A percentile compares a stretch with the other conserved stretches of the same genome.
Evolutionary conservation across 2,888 invertebrate species (phyloP).

Genomic region (Rosalia funebris): DNA sequence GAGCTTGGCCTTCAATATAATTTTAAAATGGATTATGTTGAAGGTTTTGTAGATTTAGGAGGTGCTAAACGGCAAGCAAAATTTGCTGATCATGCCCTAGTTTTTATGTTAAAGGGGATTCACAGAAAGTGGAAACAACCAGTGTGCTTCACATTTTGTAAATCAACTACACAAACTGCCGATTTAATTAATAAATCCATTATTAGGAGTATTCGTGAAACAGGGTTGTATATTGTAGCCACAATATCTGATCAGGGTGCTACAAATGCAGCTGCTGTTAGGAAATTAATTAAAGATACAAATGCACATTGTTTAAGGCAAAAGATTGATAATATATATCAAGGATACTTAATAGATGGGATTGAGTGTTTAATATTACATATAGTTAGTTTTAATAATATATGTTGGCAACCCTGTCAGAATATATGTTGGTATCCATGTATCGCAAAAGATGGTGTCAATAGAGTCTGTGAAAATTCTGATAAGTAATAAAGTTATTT

Average conservation of each 20-base stretch:
- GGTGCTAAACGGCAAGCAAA: constrained; percentile 8
- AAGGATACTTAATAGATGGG: constrained; percentile 17
- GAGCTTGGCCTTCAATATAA: constrained; percentile 41
- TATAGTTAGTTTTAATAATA: too few species aligned
- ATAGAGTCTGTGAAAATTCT: too few species aligned
- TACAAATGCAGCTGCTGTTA: constrained; percentile 45
- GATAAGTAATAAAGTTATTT: too few species aligned
- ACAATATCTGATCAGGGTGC: constrained; percentile 51
- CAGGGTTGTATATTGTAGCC: constrained; percentile 46
- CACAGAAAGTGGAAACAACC: constrained; percentile 47
- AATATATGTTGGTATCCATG: too few species aligned
- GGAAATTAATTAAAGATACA: constrained; percentile 34
- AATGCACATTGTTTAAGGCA: constrained; percentile 24
- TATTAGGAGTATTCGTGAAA: constrained; percentile 35
- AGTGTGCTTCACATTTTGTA: constrained; percentile 40
- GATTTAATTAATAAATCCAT: constrained; percentile 34
- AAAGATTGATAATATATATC: constrained; percentile 27
- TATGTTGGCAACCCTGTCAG: too few species aligned
- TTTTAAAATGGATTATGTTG: constrained; percentile 29
- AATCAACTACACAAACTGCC: constrained; percentile 31
- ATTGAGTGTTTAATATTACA: too few species aligned
- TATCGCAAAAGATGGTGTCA: too few species aligned
- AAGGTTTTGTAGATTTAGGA: constrained; percentile 40
- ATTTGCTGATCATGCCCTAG: constrained; percentile 48
- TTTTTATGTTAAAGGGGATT: constrained; percentile 47